phyloP scores from a whole-genome alignment of 1,140 invertebrate species.

The Zaprionus capensis region DNA sequence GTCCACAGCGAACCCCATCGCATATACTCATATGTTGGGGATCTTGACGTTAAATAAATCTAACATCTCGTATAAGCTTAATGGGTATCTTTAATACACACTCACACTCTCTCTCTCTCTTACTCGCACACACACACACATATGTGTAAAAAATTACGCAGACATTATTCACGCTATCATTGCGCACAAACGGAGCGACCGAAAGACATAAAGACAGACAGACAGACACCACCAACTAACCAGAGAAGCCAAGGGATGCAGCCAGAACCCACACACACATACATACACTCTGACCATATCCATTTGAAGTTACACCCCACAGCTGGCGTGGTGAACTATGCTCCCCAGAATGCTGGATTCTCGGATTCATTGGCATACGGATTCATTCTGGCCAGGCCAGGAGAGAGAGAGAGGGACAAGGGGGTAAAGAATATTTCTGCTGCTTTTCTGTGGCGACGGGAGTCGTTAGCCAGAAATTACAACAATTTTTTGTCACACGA shows the following conservation, averaged over 20 bases:
- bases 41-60: constrained; percentile 83
- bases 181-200: constrained; percentile 45
- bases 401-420: neutral
- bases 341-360: constrained; percentile 42
- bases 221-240: neutral
- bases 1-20: neutral
- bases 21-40: constrained; percentile 51
- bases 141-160: constrained; percentile 73
- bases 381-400: constrained; percentile 12
- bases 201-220: constrained; percentile 20
- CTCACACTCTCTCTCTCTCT: constrained; percentile 29
- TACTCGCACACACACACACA: constrained; percentile 24
- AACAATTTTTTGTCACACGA: constrained; percentile 65
- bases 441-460: constrained; percentile 29
- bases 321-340: constrained; percentile 47
- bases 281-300: constrained; percentile 45
- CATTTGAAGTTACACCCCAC: constrained; percentile 46
- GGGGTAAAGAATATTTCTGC: constrained; percentile 9
- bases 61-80: constrained; percentile 74
- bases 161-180: constrained; percentile 83
- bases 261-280: constrained; percentile 12
- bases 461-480: constrained; percentile 66
- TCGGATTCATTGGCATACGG: constrained; percentile 43
- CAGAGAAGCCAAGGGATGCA: neutral
- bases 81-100: constrained; percentile 75